A percentile compares a stretch with the other conserved stretches of the same genome.
Evolutionary conservation across 2,888 invertebrate species (phyloP).

Genomic region (Drosophila hamatofila): DNA sequence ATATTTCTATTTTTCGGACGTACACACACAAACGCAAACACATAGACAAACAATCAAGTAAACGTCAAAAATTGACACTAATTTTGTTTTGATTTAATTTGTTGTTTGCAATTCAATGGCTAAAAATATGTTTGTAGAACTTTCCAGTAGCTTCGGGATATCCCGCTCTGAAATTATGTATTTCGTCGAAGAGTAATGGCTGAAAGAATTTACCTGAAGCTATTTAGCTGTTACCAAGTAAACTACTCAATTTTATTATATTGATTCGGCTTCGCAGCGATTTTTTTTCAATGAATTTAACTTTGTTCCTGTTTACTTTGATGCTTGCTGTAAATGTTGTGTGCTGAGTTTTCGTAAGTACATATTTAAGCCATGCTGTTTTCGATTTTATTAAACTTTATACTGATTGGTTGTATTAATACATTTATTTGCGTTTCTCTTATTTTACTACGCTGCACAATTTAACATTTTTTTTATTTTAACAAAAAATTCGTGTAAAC

Average conservation of each 20-base stretch:
- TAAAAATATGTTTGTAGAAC: slow-evolving; percentile 32
- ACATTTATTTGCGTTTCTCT: slow-evolving; percentile 4
- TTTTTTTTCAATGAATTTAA: slow-evolving; percentile 19
- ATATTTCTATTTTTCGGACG: slow-evolving; percentile 48
- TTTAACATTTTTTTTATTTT: slow-evolving; percentile 24
- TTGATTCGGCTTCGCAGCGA: slow-evolving; percentile 23
- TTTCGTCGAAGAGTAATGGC: slow-evolving; percentile 10
- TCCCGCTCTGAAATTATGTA: slow-evolving; percentile 21
- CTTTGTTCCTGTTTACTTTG: slow-evolving; percentile 29
- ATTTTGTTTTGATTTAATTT: slow-evolving; percentile 1
- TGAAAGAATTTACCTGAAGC: slow-evolving; percentile 45
- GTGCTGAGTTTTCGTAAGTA: slow-evolving; percentile 11
- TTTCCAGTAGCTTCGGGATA: slow-evolving; percentile 47
- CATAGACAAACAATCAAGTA: slow-evolving; percentile 19
- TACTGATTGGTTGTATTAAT: slow-evolving; percentile 2
- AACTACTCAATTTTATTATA: slow-evolving; percentile 18
- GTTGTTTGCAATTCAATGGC: slow-evolving; percentile 11
- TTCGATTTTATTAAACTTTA: background rate
- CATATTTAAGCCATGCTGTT: slow-evolving; percentile 21
- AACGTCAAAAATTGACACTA: slow-evolving; percentile 32
- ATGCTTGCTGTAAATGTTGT: slow-evolving; percentile 27
- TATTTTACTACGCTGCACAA: slow-evolving; percentile 18
- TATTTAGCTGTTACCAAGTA: slow-evolving; percentile 25
- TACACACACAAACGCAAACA: slow-evolving; percentile 9
- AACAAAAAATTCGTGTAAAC: slow-evolving; percentile 44